Evolutionary conservation across 2,113 vertebrate species (phyloP).

Genomic region (Spizaetus ornatus): DNA sequence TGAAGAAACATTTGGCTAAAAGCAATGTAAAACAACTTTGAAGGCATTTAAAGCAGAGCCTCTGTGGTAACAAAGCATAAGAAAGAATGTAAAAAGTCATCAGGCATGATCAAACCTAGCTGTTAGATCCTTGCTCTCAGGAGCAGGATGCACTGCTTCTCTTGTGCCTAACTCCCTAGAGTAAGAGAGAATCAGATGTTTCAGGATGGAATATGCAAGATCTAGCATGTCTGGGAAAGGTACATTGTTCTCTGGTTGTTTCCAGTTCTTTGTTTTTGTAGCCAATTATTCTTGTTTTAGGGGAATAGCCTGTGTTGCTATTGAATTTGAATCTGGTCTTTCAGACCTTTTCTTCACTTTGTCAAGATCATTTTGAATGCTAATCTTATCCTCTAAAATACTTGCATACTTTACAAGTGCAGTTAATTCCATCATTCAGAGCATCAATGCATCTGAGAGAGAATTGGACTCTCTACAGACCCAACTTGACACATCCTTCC

Average conservation of each 20-base stretch:
- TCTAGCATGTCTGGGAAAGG: neutral
- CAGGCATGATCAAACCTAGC: neutral
- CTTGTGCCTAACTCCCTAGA: neutral
- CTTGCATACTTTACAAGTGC: neutral
- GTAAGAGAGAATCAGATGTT: neutral
- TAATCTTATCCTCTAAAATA: neutral
- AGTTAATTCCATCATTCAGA: neutral
- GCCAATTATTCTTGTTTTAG: neutral
- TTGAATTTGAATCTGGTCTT: neutral
- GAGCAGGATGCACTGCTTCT: neutral
- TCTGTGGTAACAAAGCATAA: neutral
- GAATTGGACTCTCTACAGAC: neutral
- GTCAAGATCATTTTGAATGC: neutral
- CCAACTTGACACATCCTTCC: neutral
- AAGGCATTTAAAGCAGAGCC: neutral
- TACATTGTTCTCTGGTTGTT: neutral
- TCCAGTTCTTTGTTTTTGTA: neutral
- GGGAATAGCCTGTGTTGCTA: neutral
- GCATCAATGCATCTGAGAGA: neutral
- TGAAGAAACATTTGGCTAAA: neutral
- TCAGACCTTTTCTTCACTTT: neutral
- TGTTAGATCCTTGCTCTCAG: neutral
- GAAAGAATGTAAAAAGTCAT: neutral
- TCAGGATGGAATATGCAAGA: neutral
- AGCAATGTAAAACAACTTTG: neutral